A percentile compares a stretch with the other conserved stretches of the same genome.
phyloP scores from a whole-genome alignment of 2,888 invertebrate species.

The Pristionchus exspectatus region DNA sequence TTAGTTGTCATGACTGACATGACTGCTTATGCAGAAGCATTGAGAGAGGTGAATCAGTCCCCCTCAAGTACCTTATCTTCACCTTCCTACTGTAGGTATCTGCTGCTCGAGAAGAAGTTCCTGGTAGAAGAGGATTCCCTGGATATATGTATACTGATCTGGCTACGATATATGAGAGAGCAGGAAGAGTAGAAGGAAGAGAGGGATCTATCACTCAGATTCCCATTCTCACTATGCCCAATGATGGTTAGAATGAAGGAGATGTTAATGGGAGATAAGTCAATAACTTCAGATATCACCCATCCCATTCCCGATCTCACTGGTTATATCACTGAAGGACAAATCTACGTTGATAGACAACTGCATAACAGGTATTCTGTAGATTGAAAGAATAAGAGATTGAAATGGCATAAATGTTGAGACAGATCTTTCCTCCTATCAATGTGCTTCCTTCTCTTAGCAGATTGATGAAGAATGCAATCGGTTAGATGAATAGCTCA shows the following conservation, averaged over 20 bases:
- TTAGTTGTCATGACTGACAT: slow-evolving; percentile 98
- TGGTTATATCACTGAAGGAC: slow-evolving; percentile 98
- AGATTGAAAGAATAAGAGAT: background rate
- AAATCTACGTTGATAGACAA: slow-evolving; percentile 99
- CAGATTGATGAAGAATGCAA: slow-evolving; percentile 99
- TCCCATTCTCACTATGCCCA: slow-evolving; percentile 99
- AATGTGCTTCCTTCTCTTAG: slow-evolving; percentile 98
- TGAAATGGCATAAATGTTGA: background rate
- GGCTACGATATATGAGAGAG: slow-evolving; percentile 98
- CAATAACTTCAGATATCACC: slow-evolving; percentile 88
- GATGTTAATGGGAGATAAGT: background rate
- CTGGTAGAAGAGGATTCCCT: slow-evolving; percentile 98
- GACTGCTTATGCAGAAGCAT: slow-evolving; percentile 98
- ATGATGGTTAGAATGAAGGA: slow-evolving; percentile 84
- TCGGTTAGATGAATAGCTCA: slow-evolving; percentile 85
- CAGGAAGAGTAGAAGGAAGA: slow-evolving; percentile 97
- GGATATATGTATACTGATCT: slow-evolving; percentile 99
- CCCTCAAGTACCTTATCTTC: slow-evolving; percentile 84
- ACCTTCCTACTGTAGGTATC: slow-evolving; percentile 82
- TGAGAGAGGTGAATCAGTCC: slow-evolving; percentile 86
- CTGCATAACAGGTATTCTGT: slow-evolving; percentile 88
- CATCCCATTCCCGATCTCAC: slow-evolving; percentile 99
- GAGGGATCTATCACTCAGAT: slow-evolving; percentile 99
- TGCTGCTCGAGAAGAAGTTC: slow-evolving; percentile 98
- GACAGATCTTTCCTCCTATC: slow-evolving; percentile 94